These are phyloP conservation scores for Heliconius nattereri DNA, from an alignment of 1,140 invertebrate genomes.

Conservation along the genomic window DNA sequence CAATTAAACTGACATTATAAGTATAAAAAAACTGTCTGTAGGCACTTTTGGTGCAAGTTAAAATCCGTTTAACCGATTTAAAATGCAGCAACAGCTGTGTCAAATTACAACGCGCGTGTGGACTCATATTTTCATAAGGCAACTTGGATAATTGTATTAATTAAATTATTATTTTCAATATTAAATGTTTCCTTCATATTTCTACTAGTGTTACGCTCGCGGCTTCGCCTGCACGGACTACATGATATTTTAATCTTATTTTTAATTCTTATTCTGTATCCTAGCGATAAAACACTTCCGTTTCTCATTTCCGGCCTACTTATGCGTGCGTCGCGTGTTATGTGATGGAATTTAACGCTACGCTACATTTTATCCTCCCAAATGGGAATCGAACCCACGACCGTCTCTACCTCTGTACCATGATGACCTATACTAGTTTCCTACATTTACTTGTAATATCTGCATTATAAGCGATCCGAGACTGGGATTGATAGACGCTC, in stretches of 20 bases:
- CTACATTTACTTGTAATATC: no score
- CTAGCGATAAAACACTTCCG: no score
- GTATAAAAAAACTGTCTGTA: neutral
- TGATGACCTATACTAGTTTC: no score
- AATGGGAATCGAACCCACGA: no score
- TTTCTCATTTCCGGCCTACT: no score
- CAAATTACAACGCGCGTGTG: conserved; percentile 17
- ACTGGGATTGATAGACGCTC: neutral
- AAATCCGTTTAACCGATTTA: conserved; percentile 15
- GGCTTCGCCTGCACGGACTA: no score
- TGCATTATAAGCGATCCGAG: neutral
- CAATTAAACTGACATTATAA: neutral
- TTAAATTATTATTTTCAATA: neutral
- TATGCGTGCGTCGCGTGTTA: no score
- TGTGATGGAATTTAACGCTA: no score
- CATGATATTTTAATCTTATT: no score
- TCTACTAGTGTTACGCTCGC: neutral
- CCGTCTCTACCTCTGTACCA: no score
- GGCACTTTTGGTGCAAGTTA: neutral
- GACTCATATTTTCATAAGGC: conserved; percentile 15
- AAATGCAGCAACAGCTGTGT: conserved; percentile 14
- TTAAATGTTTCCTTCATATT: neutral
- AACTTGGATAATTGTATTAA: neutral
- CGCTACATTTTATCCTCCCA: no score
- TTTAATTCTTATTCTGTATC: no score